Percentiles rank a stretch among this genome's conserved stretches.
Conservation (phyloP, 2,888 invertebrate species). For the Troilus luridus region DNA sequence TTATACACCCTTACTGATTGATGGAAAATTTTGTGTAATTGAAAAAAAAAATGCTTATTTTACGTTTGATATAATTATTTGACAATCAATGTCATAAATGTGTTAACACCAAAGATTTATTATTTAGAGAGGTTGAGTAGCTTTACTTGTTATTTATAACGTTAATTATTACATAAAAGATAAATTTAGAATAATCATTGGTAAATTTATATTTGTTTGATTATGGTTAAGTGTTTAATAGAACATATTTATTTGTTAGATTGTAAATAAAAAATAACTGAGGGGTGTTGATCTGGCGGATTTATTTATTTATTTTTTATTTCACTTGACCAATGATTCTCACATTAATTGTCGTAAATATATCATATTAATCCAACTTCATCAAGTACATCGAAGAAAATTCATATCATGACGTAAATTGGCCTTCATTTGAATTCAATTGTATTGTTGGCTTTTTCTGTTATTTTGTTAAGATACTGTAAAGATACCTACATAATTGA, state of each 20-base stretch:
- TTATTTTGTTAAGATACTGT: background rate
- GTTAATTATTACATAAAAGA: background rate
- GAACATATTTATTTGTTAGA: background rate
- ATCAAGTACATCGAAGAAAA: conserved; percentile 24
- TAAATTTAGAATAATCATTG: background rate
- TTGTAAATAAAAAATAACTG: background rate
- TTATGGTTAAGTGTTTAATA: background rate
- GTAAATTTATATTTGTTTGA: background rate
- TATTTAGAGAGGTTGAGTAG: background rate
- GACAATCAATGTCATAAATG: conserved; percentile 15
- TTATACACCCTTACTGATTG: background rate
- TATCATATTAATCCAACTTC: background rate
- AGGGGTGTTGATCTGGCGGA: background rate
- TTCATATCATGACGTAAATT: conserved; percentile 34
- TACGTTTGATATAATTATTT: background rate
- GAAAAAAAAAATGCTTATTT: background rate
- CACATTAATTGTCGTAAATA: background rate
- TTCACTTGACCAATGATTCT: background rate
- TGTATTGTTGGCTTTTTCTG: conserved; percentile 10
- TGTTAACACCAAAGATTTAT: conserved; percentile 45
- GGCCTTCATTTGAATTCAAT: conserved; percentile 2
- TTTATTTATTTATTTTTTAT: background rate
- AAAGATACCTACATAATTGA: background rate
- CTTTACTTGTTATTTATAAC: background rate
- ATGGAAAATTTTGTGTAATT: background rate